phyloP scores from a whole-genome alignment of 2,888 invertebrate species.

The Bellardia bayeri region DNA sequence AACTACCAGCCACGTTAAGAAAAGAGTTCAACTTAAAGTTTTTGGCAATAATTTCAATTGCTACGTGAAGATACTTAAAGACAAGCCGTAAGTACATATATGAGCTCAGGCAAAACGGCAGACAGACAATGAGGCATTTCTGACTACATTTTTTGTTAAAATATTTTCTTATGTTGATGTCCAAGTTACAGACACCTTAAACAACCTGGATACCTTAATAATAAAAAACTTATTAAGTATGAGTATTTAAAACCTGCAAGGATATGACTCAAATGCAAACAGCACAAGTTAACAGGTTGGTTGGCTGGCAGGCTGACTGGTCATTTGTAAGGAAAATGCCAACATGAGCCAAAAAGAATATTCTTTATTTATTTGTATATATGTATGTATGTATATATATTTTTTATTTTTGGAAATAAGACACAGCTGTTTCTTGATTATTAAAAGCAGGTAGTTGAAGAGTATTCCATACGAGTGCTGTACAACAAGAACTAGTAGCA shows the following conservation, averaged over 20 bases:
- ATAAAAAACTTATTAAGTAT: conserved; percentile 57
- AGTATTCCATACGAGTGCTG: conserved; percentile 41
- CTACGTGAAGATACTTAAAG: conserved; percentile 71
- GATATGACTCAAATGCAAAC: conserved; percentile 51
- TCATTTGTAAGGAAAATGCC: conserved; percentile 60
- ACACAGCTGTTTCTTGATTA: conserved; percentile 71
- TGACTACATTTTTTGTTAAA: not conserved
- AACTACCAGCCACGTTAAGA: not conserved
- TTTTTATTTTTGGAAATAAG: conserved; percentile 39
- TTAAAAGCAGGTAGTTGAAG: conserved; percentile 67
- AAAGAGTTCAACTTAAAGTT: conserved; percentile 62
- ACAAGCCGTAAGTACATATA: conserved; percentile 28
- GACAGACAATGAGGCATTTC: conserved; percentile 49
- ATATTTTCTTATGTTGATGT: conserved; percentile 42
- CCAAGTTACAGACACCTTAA: conserved; percentile 66
- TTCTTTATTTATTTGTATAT: conserved; percentile 27
- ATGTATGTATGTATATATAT: not conserved
- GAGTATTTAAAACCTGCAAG: conserved; percentile 66
- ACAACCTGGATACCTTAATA: conserved; percentile 59
- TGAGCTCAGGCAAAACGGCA: conserved; percentile 9
- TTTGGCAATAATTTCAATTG: conserved; percentile 58
- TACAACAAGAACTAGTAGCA: conserved; percentile 70
- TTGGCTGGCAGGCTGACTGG: conserved; percentile 39
- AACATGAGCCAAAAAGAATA: conserved; percentile 42
- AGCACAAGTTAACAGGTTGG: conserved; percentile 66